These are phyloP conservation scores for Pterostichus niger DNA, from an alignment of 2,888 invertebrate species.

Conservation along the genomic window DNA sequence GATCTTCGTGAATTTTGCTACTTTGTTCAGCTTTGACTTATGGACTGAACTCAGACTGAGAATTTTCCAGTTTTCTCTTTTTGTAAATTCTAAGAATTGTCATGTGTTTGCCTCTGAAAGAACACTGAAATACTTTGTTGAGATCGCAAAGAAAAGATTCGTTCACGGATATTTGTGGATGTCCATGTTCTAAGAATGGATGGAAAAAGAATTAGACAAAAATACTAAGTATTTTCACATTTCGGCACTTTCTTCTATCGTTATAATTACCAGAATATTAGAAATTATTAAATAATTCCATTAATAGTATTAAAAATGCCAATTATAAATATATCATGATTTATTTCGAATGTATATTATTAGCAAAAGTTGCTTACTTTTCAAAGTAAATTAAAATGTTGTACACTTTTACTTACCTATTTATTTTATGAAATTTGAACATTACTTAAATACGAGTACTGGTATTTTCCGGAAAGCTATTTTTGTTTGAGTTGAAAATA, in stretches of 20 bases:
- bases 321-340: too few species aligned
- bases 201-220: slow-evolving; percentile 9
- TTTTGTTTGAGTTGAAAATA: too few species aligned
- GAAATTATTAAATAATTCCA: too few species aligned
- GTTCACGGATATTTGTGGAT: slow-evolving; percentile 36
- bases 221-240: background rate
- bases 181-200: slow-evolving; percentile 18
- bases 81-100: slow-evolving; percentile 38
- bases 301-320: too few species aligned
- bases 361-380: too few species aligned
- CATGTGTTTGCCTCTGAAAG: slow-evolving; percentile 18
- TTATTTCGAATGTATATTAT: too few species aligned
- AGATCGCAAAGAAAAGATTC: slow-evolving; percentile 36
- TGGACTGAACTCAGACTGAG: background rate
- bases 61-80: slow-evolving; percentile 5
- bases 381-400: too few species aligned
- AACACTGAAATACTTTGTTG: slow-evolving; percentile 38
- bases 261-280: too few species aligned
- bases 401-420: too few species aligned
- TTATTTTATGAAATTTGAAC: too few species aligned
- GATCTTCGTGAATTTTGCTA: slow-evolving; percentile 30
- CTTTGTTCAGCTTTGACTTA: slow-evolving; percentile 20
- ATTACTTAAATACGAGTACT: too few species aligned
- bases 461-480: too few species aligned
- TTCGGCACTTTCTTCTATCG: background rate